Evolutionary conservation across 1,140 invertebrate genomes (phyloP).

Genomic region (Hylaeus anthracinus): DNA sequence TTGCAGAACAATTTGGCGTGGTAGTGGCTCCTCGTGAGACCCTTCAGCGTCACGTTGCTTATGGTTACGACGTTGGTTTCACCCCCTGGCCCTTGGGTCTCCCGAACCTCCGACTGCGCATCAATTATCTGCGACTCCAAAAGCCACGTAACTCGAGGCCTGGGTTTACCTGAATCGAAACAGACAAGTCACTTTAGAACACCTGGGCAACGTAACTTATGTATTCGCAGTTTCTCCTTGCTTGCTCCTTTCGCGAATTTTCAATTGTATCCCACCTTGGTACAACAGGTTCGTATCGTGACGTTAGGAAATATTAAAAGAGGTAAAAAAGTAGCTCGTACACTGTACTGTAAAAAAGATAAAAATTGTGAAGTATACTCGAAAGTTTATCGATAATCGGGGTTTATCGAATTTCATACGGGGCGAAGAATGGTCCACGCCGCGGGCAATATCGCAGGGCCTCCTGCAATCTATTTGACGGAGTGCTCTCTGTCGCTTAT

Average conservation of each 20-base stretch:
- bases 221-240: not conserved
- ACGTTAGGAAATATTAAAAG: no score
- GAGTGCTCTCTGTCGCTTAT: constrained; percentile 14
- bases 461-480: not conserved
- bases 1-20: constrained; percentile 82
- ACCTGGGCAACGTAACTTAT: not conserved
- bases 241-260: no score
- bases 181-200: not conserved
- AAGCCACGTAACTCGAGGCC: constrained; percentile 83
- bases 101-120: constrained; percentile 77
- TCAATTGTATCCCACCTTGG: no score
- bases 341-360: no score
- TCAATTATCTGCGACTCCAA: constrained; percentile 82
- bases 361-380: no score
- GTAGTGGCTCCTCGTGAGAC: constrained; percentile 80
- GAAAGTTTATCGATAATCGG: no score
- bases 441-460: not conserved
- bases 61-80: constrained; percentile 79
- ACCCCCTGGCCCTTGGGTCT: constrained; percentile 67
- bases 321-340: no score
- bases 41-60: constrained; percentile 80
- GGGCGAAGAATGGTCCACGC: not conserved
- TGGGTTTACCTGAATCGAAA: constrained; percentile 81
- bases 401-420: no score
- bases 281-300: no score